phyloP scores from a whole-genome alignment of 2,113 vertebrate genomes.

The Perca schrenkii region DNA sequence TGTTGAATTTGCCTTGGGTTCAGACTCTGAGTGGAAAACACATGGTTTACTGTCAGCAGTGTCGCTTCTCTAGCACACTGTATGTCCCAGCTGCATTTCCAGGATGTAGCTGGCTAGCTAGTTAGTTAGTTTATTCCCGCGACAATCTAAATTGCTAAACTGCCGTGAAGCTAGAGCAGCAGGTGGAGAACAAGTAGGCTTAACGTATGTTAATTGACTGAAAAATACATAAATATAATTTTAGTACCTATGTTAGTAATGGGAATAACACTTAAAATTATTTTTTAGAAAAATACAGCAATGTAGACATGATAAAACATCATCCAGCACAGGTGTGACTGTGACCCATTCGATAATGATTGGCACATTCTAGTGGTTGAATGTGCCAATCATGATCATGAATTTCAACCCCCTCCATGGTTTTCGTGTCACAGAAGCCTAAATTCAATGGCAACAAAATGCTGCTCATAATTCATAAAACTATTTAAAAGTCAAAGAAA shows the following conservation, averaged over 20 bases:
- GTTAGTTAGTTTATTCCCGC: slow-evolving; percentile 37
- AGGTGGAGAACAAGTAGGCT: slow-evolving; percentile 13
- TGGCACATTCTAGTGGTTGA: neutral
- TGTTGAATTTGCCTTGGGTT: slow-evolving; percentile 47
- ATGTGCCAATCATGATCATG: too few relatives aligned
- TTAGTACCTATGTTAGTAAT: too few relatives aligned
- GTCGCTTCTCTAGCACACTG: slow-evolving; percentile 22
- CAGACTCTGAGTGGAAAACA: neutral
- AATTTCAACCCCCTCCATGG: neutral
- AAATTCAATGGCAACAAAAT: neutral
- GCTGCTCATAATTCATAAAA: neutral
- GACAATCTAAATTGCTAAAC: slow-evolving; percentile 52
- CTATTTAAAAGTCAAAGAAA: neutral
- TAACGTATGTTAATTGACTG: too few relatives aligned
- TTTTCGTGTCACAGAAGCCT: neutral
- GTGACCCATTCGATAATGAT: neutral
- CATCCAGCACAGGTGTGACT: neutral
- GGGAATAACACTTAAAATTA: neutral
- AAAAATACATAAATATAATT: too few relatives aligned
- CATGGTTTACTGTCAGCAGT: neutral
- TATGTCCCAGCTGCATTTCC: slow-evolving; percentile 34
- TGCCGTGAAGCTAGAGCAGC: slow-evolving; percentile 37
- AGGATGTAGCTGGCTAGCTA: slow-evolving; percentile 58
- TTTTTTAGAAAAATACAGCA: neutral
- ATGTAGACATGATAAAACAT: neutral